Base-by-base conservation (phyloP, 2,113 vertebrate species). In the Petaurus breviceps region DNA sequence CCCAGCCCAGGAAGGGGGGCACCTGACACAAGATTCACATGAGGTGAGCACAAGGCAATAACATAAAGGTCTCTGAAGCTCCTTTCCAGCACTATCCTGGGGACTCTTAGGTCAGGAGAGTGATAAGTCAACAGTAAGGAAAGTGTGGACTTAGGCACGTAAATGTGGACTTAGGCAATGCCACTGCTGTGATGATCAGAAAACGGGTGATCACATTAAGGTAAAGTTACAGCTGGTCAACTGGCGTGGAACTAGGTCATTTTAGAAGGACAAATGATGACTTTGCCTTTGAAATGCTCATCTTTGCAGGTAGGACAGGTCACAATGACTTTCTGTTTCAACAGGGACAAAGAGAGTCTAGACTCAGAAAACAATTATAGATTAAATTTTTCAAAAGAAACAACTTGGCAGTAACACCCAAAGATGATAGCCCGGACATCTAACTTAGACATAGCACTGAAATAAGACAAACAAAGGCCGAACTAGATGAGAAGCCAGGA, bases 381-480 rank as follows among this genome's bases (percentile, higher is more conserved):
- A 68, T 19, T n/a, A 68, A 51, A 68, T n/a, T 16, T 91, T 91
- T 90, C 12, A 50, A 91, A 95, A 97, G 93, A 52, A 3, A 93
- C 97, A 93, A 92, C 16, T 31, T 94, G 96, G 23, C 97, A 93
- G 51, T 91, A 95, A 96, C 43, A 93, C 10, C 37, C 93, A 24
- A 8, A 91, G 51, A 95, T 23, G 89, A 10, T 89, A 92, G 92
- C 26, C 3, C n/a, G 46, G 94, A 95, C 94, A 94, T 95, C 93
- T 95, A 95, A 54, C 12, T 77, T 92, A 94, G 24, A 92, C 22
- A 92, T 84, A n/a, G 55, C 94, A 37, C 57, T 37, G 0, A 94
- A 68, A 37, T 1, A 96, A 95, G 89, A 51, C 43, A 94, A 91
- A 93, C 46, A 94, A 93, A 93, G 89, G 23, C 11, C 61, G 91